phyloP scores from a whole-genome alignment of 2,113 vertebrate genomes.

The Chaetura pelagica region DNA sequence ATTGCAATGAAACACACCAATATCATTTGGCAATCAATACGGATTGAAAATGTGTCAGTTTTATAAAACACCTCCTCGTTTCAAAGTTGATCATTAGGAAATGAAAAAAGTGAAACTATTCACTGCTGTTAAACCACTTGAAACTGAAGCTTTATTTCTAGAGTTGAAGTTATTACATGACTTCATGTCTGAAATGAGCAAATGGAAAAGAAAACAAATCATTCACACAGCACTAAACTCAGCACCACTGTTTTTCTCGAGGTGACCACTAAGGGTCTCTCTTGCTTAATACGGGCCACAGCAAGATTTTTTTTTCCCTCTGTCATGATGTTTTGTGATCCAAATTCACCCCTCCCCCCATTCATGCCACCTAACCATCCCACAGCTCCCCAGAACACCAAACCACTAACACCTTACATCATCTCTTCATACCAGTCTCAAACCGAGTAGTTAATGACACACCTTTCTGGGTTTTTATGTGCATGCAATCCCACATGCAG shows the following conservation, averaged over 20 bases:
- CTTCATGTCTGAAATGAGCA: background rate
- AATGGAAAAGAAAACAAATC: background rate
- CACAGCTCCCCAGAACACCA: background rate
- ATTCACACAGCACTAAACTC: background rate
- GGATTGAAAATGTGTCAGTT: background rate
- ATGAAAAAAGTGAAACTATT: background rate
- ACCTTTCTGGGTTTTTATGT: background rate
- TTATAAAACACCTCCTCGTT: background rate
- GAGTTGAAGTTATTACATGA: background rate
- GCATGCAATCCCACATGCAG: background rate
- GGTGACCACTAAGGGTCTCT: slow-evolving; percentile 50
- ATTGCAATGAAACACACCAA: background rate
- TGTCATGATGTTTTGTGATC: background rate
- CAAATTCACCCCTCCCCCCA: background rate
- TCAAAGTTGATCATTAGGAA: background rate
- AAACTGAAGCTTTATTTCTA: background rate
- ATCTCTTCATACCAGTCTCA: background rate
- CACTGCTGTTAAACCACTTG: background rate
- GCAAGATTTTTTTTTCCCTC: background rate
- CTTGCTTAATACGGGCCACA: background rate
- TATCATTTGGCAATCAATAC: background rate
- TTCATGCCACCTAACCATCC: background rate
- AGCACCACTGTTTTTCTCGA: background rate
- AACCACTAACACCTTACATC: background rate
- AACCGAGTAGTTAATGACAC: background rate